Percentiles rank a stretch among this genome's conserved stretches.
Conservation (phyloP, 2,113 vertebrate genomes). For the Corythoichthys haematopterus region DNA sequence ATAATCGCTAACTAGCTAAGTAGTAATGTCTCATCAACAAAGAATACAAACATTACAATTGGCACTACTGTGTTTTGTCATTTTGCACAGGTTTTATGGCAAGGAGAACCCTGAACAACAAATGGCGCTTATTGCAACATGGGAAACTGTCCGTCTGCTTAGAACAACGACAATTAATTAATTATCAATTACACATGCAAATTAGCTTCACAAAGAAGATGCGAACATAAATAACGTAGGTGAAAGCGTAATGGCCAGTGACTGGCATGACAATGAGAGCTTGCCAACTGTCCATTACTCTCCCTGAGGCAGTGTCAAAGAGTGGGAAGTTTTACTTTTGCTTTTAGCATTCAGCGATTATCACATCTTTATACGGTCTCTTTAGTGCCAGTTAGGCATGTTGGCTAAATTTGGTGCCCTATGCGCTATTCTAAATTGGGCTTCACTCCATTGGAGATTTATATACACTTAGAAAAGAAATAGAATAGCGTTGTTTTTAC, state of each 20-base stretch:
- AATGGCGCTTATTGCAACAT: neutral
- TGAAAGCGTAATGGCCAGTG: neutral
- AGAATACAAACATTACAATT: too few relatives aligned
- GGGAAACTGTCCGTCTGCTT: neutral
- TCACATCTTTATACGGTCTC: neutral
- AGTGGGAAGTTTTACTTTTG: neutral
- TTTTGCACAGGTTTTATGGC: too few relatives aligned
- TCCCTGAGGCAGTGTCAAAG: too few relatives aligned
- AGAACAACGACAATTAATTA: neutral
- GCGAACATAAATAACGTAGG: neutral
- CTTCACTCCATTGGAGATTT: neutral
- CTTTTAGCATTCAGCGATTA: neutral
- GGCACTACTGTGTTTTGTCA: too few relatives aligned
- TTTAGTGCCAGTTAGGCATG: neutral
- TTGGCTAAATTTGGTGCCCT: neutral
- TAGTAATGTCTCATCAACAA: too few relatives aligned
- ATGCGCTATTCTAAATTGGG: neutral
- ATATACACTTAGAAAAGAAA: neutral
- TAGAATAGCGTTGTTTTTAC: too few relatives aligned
- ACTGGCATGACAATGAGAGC: slow-evolving; percentile 1
- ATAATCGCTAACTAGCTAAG: too few relatives aligned
- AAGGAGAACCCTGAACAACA: neutral
- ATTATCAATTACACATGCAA: slow-evolving; percentile 2
- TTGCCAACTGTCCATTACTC: neutral
- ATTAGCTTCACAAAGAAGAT: neutral